These are phyloP conservation scores for Saccopteryx leptura DNA, from an alignment of 2,113 vertebrate species.

Conservation along the genomic window DNA sequence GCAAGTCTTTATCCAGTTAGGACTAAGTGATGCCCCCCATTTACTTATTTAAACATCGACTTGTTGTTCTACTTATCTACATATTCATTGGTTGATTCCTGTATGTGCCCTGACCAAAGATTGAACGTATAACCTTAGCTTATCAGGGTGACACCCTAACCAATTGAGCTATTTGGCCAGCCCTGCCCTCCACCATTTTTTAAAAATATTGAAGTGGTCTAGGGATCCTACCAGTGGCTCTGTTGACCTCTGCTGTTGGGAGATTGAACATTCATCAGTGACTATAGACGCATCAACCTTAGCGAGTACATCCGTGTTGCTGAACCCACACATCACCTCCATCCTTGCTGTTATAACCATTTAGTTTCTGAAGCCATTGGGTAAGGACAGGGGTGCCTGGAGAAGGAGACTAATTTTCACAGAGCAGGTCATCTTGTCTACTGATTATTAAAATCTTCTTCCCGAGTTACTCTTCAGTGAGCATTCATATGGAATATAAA, in stretches of 20 bases:
- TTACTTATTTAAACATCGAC: no score
- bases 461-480: not conserved
- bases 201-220: not conserved
- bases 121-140: no score
- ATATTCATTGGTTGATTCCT: not conserved
- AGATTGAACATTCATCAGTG: not conserved
- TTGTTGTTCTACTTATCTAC: no score
- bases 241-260: not conserved
- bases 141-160: no score
- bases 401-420: not conserved
- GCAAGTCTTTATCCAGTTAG: not conserved
- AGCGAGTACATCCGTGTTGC: not conserved
- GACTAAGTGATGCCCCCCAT: not conserved
- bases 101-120: not conserved
- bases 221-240: not conserved
- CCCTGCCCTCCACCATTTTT: not conserved
- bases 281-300: not conserved
- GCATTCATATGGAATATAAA: not conserved
- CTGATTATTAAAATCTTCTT: slow-evolving; percentile 44
- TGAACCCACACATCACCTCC: not conserved
- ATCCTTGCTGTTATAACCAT: not conserved
- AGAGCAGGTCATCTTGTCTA: slow-evolving; percentile 11
- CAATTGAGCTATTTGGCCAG: no score
- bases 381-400: not conserved
- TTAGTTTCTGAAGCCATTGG: not conserved